These are phyloP conservation scores for Malurus melanocephalus DNA, from an alignment of 2,113 vertebrate genomes.

Conservation along the genomic window DNA sequence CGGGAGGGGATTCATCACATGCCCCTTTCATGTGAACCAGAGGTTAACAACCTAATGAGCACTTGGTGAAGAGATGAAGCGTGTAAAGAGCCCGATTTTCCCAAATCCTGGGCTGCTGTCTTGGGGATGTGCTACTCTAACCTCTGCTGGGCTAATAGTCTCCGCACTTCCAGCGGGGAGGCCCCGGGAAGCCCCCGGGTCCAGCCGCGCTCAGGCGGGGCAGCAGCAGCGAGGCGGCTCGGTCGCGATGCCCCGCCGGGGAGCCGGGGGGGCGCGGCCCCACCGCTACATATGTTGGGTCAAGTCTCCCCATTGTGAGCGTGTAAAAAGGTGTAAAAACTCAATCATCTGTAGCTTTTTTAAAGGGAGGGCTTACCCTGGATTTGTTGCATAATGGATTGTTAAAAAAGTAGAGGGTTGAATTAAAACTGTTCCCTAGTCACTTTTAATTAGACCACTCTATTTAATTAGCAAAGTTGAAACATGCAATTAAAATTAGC, in stretches of 20 bases:
- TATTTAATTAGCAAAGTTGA: conserved; percentile 85
- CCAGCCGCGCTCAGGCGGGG: conserved; percentile 75
- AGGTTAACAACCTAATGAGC: conserved; percentile 87
- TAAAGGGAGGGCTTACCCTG: conserved; percentile 66
- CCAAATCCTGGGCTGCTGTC: conserved; percentile 70
- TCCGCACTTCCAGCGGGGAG: conserved; percentile 76
- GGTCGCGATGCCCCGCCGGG: conserved; percentile 74
- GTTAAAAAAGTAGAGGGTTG: conserved; percentile 80
- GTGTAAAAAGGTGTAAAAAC: conserved; percentile 87
- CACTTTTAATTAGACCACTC: conserved; percentile 84
- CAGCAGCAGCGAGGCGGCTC: conserved; percentile 74
- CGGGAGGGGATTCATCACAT: conserved; percentile 72
- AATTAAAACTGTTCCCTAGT: conserved; percentile 83
- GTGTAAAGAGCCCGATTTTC: conserved; percentile 79
- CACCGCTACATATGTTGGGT: conserved; percentile 91
- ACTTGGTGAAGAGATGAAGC: conserved; percentile 82
- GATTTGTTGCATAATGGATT: conserved; percentile 82
- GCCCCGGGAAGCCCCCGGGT: conserved; percentile 74
- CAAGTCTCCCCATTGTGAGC: conserved; percentile 86
- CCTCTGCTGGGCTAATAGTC: conserved; percentile 76
- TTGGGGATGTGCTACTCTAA: conserved; percentile 84
- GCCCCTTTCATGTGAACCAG: conserved; percentile 80
- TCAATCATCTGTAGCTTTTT: conserved; percentile 81
- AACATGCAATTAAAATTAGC: conserved; percentile 75
- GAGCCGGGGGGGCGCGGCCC: conserved; percentile 79